Base-by-base conservation (phyloP, 2,113 vertebrate species). In the Pao palembangensis region DNA sequence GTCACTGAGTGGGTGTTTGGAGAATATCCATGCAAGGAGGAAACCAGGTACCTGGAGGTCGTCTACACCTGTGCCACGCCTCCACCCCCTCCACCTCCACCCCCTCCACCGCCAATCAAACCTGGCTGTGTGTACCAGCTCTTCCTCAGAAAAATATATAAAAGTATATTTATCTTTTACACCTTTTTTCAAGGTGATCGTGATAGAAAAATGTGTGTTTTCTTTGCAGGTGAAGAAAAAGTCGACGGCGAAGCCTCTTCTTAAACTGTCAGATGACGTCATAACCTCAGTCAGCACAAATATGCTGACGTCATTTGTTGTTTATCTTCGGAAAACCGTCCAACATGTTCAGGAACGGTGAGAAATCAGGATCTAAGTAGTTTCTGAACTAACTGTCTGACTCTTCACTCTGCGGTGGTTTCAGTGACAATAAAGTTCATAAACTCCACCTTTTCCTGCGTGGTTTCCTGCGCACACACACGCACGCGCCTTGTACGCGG, bases 1-100 rank as follows among this genome's bases (percentile, higher is more conserved):
- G 80, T 85, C 51, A 87, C 85, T 2, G 79, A 85, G 75, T 11
- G 11, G 19, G 83, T 87, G 49, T 87, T 87, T 10, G 83, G 85
- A 0, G 75, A 82, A 43, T 87, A 87, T 31, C 54, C 62, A 21
- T 87, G 85, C 21, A 20, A 74, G 69, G 85, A 87, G 73, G 13
- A 74, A 55, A 87, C 82, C 56, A 58, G 84, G 6, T 88, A 86
- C 71, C 80, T 86, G 76, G 73, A 88, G 82, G 12, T 76, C 54
- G 77, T 78, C 73, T 78, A 73, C 62, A 53, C 57, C 75, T 85
- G 84, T 18, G 44, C 17, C 61, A 42, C 47, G 0, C 51, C 76
- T 0, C n/a, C 43, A 1, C 48, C 78, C 4, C 80, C 75, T 0
- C 69, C 76, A 3, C 66, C 77, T 5, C 73, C 72, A 0, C 71